Base-by-base conservation (phyloP, 2,797 vertebrate genomes). In the Varecia variegata region DNA sequence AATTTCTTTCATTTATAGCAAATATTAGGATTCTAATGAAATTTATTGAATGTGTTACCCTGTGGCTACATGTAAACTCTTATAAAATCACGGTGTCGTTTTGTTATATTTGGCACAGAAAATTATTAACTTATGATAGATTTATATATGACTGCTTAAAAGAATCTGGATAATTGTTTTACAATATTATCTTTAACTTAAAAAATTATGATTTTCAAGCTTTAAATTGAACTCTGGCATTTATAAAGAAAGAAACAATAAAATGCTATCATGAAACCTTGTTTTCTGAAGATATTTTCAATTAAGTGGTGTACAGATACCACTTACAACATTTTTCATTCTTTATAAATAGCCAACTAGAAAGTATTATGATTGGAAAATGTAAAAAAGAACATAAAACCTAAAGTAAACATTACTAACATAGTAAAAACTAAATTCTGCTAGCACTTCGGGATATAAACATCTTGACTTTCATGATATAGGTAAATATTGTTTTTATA, bases 221-320 rank as follows among this genome's bases (percentile, higher is more conserved):
- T 84, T 25, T 58, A 40, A 73, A 18, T 7, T 52, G 50, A 85
- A 93, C 23, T 77, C 20, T 74, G 50, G 50, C 35, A 91, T 91
- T 88, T 79, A 40, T 12, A 35, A 95, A 96, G 60, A 80, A 80
- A 71, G 47, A 47, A 65, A 21, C 5, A 92, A 86, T 30, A 73
- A 93, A 86, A 88, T 3, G 32, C 17, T 35, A 91, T 25, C 50
- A 80, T 21, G 30, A 43, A 90, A 54, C 40, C 30, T n/a, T 43
- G 88, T 95, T 82, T 35, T 73, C 71, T 93, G 21, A 86, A 92
- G 54, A 50, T 45, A 93, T 73, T 88, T 96, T 94, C n/a, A 91
- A 38, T 62, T 52, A 97, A 92, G 13, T 68, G 67, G 83, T 65
- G 0, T 27, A 74, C 3, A 35, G 32, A 43, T 70, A 35, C 13